Evolutionary conservation across 2,113 vertebrate genomes (phyloP), one percentile per base, ranked within the genome.

Genomic region (Columba janthina): DNA sequence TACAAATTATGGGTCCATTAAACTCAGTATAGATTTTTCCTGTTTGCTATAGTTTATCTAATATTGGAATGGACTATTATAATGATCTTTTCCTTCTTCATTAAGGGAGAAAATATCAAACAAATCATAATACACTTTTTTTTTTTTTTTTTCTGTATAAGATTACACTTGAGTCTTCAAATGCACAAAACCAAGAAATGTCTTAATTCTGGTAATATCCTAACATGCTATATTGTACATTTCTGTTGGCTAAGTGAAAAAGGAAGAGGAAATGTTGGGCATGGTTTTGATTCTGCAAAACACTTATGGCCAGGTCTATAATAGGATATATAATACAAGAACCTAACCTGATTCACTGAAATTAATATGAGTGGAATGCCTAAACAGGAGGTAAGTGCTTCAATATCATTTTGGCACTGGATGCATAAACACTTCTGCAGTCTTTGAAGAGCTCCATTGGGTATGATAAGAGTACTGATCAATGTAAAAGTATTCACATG

Each of bases 1-100:
- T 90, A 53, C 83, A 90, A 92, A 92, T 88, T 88, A 91, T 60
- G 69, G 54, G 65, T 87, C 28, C 90, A 75, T 72, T 81, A 72
- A 93, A 72, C 42, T 66, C 60, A 15, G 31, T 75, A 50, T 84
- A 73, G 92, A 78, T 94, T 96, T 93, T 86, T 89, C 31, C 32
- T 61, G 15, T 85, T 94, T 77, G 24, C 42, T 90, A 12, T 90
- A 76, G 46, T 40, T 95, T 92, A 78, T 67, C 72, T 90, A 57
- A 78, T 75, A 90, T 32, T 69, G 57, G 61, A 80, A 75, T 15
- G 65, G 85, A 74, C 5, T 1, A 65, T 78, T 10, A 24, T 60
- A 77, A 74, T 1, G 4, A 71, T 77, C 3, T 83, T 96, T 80
- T 86, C 32, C 28, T 85, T 71, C 75, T 71, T 94, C 62, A 70